These are phyloP conservation scores for Spisula subtruncata DNA, from an alignment of 2,888 invertebrate species.

Conservation along the genomic window DNA sequence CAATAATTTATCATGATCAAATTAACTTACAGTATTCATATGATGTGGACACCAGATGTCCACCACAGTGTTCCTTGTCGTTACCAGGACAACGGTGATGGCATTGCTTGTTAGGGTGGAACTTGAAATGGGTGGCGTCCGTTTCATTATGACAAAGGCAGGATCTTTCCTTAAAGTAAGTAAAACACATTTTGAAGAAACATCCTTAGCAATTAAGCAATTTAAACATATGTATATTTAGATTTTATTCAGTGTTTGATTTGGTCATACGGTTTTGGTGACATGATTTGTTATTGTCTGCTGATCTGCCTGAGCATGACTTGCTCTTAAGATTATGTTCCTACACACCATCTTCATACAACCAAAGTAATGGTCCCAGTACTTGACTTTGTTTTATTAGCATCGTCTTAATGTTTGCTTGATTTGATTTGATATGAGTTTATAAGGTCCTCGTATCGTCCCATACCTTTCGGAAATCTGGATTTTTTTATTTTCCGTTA, in stretches of 20 bases:
- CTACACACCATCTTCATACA: background rate
- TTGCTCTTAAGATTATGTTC: background rate
- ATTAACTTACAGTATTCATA: slow-evolving; percentile 56
- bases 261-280: too few species aligned
- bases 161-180: background rate
- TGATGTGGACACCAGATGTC: slow-evolving; percentile 36
- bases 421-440: too few species aligned
- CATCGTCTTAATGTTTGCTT: too few species aligned
- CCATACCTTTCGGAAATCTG: too few species aligned
- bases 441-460: too few species aligned
- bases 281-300: background rate
- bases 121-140: background rate
- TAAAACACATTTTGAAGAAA: too few species aligned
- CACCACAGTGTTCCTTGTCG: slow-evolving; percentile 52
- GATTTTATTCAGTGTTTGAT: too few species aligned
- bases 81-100: slow-evolving; percentile 52
- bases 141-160: slow-evolving; percentile 13
- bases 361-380: too few species aligned
- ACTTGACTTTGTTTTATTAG: too few species aligned
- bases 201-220: too few species aligned
- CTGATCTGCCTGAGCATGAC: background rate
- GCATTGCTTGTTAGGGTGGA: slow-evolving; percentile 21
- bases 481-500: too few species aligned
- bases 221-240: too few species aligned
- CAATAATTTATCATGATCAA: background rate